These are phyloP conservation scores for Venusia cambrica DNA, from an alignment of 2,888 invertebrate genomes.

Conservation along the genomic window DNA sequence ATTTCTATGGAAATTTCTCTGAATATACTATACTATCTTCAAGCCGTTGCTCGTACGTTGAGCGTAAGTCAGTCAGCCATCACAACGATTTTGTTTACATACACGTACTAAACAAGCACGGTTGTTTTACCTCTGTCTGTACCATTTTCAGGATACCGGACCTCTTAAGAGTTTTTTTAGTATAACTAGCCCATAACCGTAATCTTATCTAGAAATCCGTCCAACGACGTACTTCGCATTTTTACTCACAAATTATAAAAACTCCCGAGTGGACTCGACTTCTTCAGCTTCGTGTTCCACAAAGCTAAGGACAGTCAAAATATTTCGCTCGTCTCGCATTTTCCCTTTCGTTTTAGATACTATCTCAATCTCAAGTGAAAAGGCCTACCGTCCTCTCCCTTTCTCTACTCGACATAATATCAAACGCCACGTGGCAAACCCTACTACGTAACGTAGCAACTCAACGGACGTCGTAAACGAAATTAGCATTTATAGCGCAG, in stretches of 20 bases:
- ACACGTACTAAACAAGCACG: too few relatives aligned
- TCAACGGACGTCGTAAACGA: constrained; percentile 48
- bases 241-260: constrained; percentile 37
- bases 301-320: constrained; percentile 47
- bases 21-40: too few relatives aligned
- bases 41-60: too few relatives aligned
- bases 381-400: constrained; percentile 41
- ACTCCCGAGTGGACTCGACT: constrained; percentile 2
- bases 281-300: constrained; percentile 17
- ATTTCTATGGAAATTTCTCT: too few relatives aligned
- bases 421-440: constrained; percentile 65
- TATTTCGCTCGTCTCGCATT: constrained; percentile 44
- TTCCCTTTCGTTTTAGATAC: constrained; percentile 65
- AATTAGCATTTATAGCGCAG: constrained; percentile 54
- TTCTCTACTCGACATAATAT: constrained; percentile 49
- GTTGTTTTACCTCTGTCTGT: too few relatives aligned
- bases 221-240: constrained; percentile 9
- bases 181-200: too few relatives aligned
- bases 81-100: too few relatives aligned
- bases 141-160: too few relatives aligned
- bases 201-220: constrained; percentile 18
- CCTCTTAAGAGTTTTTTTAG: too few relatives aligned
- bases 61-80: too few relatives aligned
- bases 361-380: constrained; percentile 57
- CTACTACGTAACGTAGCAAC: constrained; percentile 54